These are phyloP conservation scores for Amphiprion ocellaris DNA, from an alignment of 2,113 vertebrate genomes.

Conservation along the genomic window DNA sequence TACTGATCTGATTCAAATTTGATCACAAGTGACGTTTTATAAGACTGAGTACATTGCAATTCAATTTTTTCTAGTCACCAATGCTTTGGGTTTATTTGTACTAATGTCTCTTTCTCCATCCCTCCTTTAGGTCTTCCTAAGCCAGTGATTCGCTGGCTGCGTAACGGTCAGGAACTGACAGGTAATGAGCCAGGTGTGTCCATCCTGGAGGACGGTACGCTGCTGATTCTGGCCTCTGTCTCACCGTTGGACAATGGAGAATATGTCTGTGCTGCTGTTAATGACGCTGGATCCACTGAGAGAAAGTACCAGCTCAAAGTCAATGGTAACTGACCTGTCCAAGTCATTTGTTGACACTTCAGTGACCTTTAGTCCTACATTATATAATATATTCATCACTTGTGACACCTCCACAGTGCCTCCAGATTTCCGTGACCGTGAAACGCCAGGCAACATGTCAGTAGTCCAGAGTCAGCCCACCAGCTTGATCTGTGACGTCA, in stretches of 20 bases:
- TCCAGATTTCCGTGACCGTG: constrained; percentile 89
- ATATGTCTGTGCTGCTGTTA: constrained; percentile 91
- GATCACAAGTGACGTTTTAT: background rate
- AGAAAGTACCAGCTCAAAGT: constrained; percentile 95
- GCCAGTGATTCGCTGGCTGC: constrained; percentile 93
- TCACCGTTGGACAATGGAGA: constrained; percentile 90
- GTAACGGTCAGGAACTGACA: constrained; percentile 89
- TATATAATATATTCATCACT: background rate
- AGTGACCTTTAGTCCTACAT: background rate
- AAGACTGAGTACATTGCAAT: background rate
- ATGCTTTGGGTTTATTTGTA: background rate
- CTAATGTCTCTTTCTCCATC: background rate
- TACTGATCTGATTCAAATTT: background rate
- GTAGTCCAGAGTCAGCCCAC: constrained; percentile 88
- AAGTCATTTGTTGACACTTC: background rate
- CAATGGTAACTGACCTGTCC: constrained; percentile 84
- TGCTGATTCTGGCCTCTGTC: constrained; percentile 90
- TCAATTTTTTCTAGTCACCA: background rate
- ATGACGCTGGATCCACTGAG: constrained; percentile 94
- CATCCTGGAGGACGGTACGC: constrained; percentile 88
- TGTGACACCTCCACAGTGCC: constrained; percentile 85
- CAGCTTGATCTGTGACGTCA: constrained; percentile 91
- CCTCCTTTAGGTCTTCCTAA: constrained; percentile 88
- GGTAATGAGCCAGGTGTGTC: constrained; percentile 92
- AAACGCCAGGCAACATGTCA: constrained; percentile 87